Base-by-base conservation (phyloP, 2,888 invertebrate genomes). In the Apamea epomidion region DNA sequence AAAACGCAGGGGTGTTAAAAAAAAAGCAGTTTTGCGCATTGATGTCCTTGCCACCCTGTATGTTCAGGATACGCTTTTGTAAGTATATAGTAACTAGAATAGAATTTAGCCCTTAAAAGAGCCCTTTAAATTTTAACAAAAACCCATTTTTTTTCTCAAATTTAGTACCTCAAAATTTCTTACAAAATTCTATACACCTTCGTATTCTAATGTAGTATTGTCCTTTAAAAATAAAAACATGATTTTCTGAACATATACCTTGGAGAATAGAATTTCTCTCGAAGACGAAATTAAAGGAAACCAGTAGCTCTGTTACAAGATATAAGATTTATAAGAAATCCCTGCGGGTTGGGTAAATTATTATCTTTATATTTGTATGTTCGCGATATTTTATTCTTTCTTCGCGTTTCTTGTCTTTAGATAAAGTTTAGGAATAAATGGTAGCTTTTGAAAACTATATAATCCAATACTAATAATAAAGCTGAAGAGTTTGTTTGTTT, bases 211-310 rank as follows among this genome's bases (percentile, higher is more conserved):
- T 25, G 25, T 25, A 18, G 42, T 71, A 37, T 10, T 37, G 1
- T 25, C 32, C 25, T 80, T 54, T 32, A 32, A 64, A 80, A 64
- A 80, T 32, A 45, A 68, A 81, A 80, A 29, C 21, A 71, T 51
- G 16, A 45, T 62, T 70, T 48, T 58, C 37, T 54, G 45, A 73
- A 74, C 48, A 18, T 62, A 69, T 65, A 45, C 80, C 78, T 68
- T 45, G 2, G 86, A 72, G 76, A 70, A 70, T 64, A 87, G 82
- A 74, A 81, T 87, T 87, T 69, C 82, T 82, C 51, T 82, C 16
- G 8, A 71, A 86, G 48, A 64, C 75, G 25, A 84, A 86, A 86
- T 87, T 87, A 84, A 84, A 87, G 86, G 79, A 77, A 84, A 82
- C 84, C 79, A 84, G 73, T 45, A 70, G 60, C 72, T 80, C 42